Base-by-base conservation (phyloP, 2,797 vertebrate species). In the Danio aesculapii region DNA sequence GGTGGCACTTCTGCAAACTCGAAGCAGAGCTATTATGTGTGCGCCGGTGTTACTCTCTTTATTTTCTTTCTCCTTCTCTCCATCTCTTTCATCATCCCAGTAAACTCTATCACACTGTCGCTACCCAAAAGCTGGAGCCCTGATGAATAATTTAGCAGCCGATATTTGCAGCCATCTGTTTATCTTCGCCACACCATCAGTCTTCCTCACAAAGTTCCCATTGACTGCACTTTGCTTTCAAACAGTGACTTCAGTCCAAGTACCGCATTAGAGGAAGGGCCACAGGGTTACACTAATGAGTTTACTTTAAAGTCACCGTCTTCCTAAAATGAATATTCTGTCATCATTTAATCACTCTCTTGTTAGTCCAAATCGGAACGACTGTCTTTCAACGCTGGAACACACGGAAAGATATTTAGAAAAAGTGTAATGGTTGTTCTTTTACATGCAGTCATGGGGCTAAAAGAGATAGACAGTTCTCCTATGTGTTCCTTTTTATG, bases 91-190 rank as follows among this genome's bases (percentile, higher is more conserved):
- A 81, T 76, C 79, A 73, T 76, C 72, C 64, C 77, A 67, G 81
- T 58, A 77, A 79, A 83, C 78, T 83, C 63, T 49, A 81, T 74
- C 78, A 55, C 84, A 83, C 80, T 75, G 72, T 77, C 84, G 79
- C 84, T 84, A 85, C 87, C 86, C 57, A 66, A 85, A 85, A 80
- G 86, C 79, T 70, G 81, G 76, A 76, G 72, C 50, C 12, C 70
- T 69, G 55, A 70, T 87, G 86, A 88, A 88, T 88, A 84, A 88
- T 87, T 87, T 84, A 88, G 84, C 81, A 83, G 85, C 68, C 85
- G 84, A 87, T 88, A 87, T 87, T 86, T 85, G 81, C 70, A 66
- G 79, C 88, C 88, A 87, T 88, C 88, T 88, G 88, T 84, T 88
- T 79, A 74, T 81, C 85, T 85, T 82, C 76, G 69, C 69, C 83